These are phyloP conservation scores for Aricia artaxerxes DNA, from an alignment of 2,888 invertebrate species.

Conservation along the genomic window DNA sequence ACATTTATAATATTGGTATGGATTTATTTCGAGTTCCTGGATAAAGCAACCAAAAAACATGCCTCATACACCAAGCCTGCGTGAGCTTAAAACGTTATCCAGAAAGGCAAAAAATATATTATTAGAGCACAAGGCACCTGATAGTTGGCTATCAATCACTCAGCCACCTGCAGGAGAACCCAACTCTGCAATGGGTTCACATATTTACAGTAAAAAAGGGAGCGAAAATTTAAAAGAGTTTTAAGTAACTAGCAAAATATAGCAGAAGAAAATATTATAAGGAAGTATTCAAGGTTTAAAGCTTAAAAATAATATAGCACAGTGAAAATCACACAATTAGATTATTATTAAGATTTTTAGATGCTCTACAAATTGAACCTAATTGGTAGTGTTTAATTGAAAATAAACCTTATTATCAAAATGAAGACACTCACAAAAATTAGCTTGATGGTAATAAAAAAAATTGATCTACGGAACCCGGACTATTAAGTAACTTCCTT, in stretches of 20 bases:
- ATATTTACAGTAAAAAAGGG: neutral
- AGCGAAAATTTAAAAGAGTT: no score
- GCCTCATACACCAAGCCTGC: neutral
- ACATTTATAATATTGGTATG: no score
- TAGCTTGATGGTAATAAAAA: no score
- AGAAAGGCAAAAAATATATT: neutral
- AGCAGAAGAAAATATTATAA: no score
- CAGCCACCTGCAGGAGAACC: neutral
- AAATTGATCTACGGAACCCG: no score
- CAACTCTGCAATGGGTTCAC: neutral
- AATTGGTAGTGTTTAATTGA: neutral
- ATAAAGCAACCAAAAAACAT: neutral
- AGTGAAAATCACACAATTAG: no score
- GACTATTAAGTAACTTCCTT: no score
- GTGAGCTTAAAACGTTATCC: neutral
- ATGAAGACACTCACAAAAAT: no score
- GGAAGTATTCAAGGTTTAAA: no score
- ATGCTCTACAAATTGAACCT: neutral
- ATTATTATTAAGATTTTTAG: neutral
- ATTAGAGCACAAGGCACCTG: neutral
- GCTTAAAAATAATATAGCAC: no score
- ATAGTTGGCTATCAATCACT: slow-evolving; percentile 1
- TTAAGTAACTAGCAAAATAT: no score
- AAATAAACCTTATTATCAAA: no score
- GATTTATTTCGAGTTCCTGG: neutral